Conservation (phyloP, 2,888 invertebrate species). For the Agonum fuliginosum region DNA sequence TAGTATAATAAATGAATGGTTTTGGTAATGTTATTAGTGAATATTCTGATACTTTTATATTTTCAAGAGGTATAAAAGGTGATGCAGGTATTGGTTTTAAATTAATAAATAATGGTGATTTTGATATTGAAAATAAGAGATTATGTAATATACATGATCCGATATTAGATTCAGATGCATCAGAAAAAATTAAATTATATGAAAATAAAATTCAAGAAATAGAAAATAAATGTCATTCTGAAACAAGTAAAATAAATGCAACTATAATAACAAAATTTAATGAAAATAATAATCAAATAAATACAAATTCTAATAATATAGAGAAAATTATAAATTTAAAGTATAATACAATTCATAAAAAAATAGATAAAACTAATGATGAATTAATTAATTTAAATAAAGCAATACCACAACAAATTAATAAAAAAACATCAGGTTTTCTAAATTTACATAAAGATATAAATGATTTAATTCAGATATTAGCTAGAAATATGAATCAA, state of each 20-base stretch:
- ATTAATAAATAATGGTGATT: neutral
- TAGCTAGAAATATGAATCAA: neutral
- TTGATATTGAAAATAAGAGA: conserved; percentile 16
- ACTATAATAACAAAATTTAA: neutral
- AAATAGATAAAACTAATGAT: neutral
- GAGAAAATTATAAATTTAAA: neutral
- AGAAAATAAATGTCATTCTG: neutral
- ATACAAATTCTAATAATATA: neutral
- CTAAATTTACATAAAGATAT: neutral
- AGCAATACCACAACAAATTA: neutral
- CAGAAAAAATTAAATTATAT: neutral
- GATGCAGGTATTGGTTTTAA: conserved; percentile 21
- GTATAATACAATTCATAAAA: neutral
- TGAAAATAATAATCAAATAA: neutral
- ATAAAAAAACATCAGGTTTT: neutral
- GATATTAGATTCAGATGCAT: neutral
- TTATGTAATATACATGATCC: neutral
- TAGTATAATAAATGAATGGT: conserved; percentile 5
- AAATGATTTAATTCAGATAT: neutral
- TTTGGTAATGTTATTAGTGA: neutral
- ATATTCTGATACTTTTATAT: neutral
- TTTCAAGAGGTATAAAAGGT: neutral
- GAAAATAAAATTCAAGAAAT: neutral
- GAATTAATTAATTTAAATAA: neutral
- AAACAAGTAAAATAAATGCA: neutral